A percentile compares a stretch with the other conserved stretches of the same genome.
These are phyloP conservation scores for Accipiter cooperii DNA, from an alignment of 2,113 vertebrate species.

Conservation along the genomic window DNA sequence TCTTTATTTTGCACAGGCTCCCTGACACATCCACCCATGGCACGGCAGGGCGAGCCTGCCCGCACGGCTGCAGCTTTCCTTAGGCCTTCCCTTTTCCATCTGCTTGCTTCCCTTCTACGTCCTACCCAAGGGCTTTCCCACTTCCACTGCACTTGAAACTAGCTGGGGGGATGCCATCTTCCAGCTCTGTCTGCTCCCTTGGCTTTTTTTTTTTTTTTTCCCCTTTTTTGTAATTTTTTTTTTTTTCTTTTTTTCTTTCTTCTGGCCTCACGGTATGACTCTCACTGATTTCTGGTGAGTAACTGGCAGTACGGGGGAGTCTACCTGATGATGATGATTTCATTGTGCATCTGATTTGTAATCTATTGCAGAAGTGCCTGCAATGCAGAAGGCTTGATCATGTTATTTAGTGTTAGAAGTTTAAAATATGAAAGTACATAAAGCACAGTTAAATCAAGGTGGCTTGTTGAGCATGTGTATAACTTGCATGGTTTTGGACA, in stretches of 20 bases:
- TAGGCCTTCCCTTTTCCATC: background rate
- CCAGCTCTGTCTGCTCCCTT: background rate
- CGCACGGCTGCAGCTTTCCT: background rate
- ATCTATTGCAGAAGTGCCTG: background rate
- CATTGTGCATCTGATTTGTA: background rate
- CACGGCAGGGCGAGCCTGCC: background rate
- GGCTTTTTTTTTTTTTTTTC: too few species aligned
- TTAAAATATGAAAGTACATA: background rate
- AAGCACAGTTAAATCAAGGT: background rate
- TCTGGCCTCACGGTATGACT: background rate
- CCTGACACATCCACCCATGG: accelerated
- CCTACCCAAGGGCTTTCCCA: background rate
- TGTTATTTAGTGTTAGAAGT: background rate
- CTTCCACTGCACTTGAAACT: background rate
- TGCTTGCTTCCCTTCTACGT: background rate
- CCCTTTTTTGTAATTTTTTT: accelerated
- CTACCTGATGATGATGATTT: background rate
- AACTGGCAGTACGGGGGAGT: background rate
- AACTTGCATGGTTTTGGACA: background rate
- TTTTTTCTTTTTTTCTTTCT: accelerated
- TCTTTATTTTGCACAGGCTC: background rate
- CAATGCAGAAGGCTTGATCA: background rate
- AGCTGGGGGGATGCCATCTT: background rate
- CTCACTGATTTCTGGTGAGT: background rate
- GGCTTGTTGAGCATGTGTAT: background rate